Evolutionary conservation across 2,113 vertebrate species (phyloP).

Genomic region (Marmota monax): DNA sequence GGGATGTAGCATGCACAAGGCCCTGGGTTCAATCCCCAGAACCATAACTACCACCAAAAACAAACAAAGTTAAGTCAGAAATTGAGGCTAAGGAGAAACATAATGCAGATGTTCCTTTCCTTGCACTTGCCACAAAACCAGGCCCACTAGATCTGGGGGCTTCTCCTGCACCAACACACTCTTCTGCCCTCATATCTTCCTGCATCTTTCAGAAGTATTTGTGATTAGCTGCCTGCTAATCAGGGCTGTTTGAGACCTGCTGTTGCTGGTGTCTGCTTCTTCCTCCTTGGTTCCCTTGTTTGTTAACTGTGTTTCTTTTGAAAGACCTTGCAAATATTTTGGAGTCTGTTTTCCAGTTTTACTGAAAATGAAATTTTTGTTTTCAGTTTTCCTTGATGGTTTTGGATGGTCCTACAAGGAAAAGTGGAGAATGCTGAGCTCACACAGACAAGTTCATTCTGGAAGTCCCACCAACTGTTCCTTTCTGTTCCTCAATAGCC

Average conservation of each 20-base stretch:
- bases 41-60: too few species aligned
- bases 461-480: neutral
- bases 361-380: neutral
- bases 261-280: neutral
- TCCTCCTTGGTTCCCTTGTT: neutral
- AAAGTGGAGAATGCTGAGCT: neutral
- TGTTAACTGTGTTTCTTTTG: neutral
- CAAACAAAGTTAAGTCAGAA: too few species aligned
- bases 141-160: neutral
- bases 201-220: neutral
- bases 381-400: conserved; percentile 73
- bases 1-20: too few species aligned
- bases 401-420: neutral
- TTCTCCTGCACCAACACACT: rapidly evolving
- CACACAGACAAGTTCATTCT: neutral
- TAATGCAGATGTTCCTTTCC: neutral
- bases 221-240: rapidly evolving
- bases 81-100: neutral
- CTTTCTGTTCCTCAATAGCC: neutral
- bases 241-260: too few species aligned
- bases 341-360: neutral
- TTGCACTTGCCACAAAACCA: neutral
- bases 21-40: too few species aligned
- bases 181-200: neutral
- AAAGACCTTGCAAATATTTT: neutral